Base-by-base conservation (phyloP, 2,888 invertebrate species). In the Cactoblastis cactorum region DNA sequence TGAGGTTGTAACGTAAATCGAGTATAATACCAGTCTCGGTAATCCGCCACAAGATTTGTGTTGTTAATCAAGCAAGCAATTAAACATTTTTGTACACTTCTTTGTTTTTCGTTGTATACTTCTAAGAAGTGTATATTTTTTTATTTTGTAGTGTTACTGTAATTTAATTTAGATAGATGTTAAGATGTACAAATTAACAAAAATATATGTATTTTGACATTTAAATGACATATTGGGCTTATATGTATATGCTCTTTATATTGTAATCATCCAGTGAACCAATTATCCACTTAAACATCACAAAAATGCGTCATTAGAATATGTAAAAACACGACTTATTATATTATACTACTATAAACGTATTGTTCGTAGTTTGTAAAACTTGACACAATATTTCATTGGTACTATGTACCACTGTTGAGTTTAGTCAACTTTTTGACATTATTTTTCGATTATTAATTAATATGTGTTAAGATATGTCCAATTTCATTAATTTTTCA, bases 41-140 rank as follows among this genome's bases (percentile, higher is more conserved):
- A 54, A 47, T 53, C 53, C 50, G 45, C 38, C 32, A 18, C 33
- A 24, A 37, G 35, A 50, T 52, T n/a, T 49, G 47, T 50, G 50
- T 56, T 55, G 58, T 54, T 54, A 61, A 62, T 61, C 43, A 54
- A 53, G 53, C 69, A 69, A 58, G 71, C 74, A 71, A 72, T 76
- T 74, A 70, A 54, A 53, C 50, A 53, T 35, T 47, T 46, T 52
- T 57, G 55, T 55, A 57, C 24, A 55, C 52, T 54, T 53, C 45
- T 55, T 47, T 58, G n/a, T 39, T 56, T 55, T 63, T 51, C 55
- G 57, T 45, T 59, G 66, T 70, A 63, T 63, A 61, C 84, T 86
- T 85, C 85, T 80, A 57, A 75, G 85, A 86, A 86, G 83, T 62
- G 70, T 73, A 70, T 65, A 62, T 57, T 58, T 53, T 57, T 75